Evolutionary conservation across 1,140 invertebrate genomes (phyloP).

Genomic region (Myzus persicae): DNA sequence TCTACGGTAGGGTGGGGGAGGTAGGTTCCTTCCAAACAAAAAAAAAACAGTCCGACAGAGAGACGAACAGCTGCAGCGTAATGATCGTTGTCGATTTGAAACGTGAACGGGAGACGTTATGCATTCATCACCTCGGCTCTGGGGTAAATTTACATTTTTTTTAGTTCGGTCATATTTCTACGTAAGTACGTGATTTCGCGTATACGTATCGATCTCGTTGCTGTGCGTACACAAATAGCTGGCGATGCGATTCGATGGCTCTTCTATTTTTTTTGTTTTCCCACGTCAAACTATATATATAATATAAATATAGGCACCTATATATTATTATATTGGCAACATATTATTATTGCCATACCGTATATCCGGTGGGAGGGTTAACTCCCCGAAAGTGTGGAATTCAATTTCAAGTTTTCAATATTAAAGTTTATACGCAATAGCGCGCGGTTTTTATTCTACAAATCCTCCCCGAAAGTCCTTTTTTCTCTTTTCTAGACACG

Average conservation of each 20-base stretch:
- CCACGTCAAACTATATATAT: background rate
- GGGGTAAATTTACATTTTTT: background rate
- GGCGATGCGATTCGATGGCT: background rate
- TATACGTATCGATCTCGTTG: background rate
- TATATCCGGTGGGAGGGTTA: background rate
- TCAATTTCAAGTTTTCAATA: conserved; percentile 8
- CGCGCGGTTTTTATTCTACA: background rate
- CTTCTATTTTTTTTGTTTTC: background rate
- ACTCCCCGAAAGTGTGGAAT: background rate
- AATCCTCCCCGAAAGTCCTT: background rate
- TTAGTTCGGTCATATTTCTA: background rate
- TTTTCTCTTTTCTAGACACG: background rate
- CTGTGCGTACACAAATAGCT: background rate
- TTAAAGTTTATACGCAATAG: background rate
- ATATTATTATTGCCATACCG: background rate
- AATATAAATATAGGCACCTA: background rate
- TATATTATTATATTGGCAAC: background rate
- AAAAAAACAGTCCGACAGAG: background rate
- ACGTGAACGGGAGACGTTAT: background rate
- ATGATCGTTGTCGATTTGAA: background rate
- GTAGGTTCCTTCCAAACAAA: background rate
- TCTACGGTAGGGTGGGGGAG: too few relatives aligned
- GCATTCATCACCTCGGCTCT: background rate
- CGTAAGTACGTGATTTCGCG: background rate
- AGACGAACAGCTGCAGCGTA: background rate